Evolutionary conservation across 2,797 vertebrate genomes (phyloP), one percentile per base, ranked within the genome.

Genomic region (Sebastes itinus): DNA sequence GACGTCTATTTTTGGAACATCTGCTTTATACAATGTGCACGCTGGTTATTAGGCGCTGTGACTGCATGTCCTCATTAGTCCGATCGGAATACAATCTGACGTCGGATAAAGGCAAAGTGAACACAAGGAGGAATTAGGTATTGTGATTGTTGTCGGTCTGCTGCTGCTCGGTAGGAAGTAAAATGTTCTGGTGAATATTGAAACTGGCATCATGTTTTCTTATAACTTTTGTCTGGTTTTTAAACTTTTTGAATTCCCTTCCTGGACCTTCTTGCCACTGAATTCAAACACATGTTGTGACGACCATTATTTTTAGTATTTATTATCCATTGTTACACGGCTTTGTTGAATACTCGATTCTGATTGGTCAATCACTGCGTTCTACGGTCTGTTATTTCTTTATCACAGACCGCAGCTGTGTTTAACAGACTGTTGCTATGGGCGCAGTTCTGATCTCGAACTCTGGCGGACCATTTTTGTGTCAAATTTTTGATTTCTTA

Each of bases 1-100:
- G 70, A 77, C 56, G 28, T 89, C 85, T 89, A 87, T 93, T 92
- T 89, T 82, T 81, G 66, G 87, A 91, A 46, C 75, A 22, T 87
- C 75, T 90, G 82, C 73, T 85, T 88, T 76, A 81, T 84, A 85
- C 70, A 75, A 59, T 76, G 71, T 77, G 72, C 80, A 80, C 62
- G 58, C 35, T 85, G 72, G 76, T 88, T 77, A 84, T 88, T 81
- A 68, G 72, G 32, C 25, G 3, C 77, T 72, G 65, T 75, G 78
- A 82, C 80, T 75, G 77, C 54, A n/a, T 78, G 83, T 82, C 77
- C 86, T 89, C 82, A 83, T 88, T 90, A 80, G 75, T 72, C 72
- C 76, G 67, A 61, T 79, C 60, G 54, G 69, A 89, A 85, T 74
- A 75, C 78, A 77, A 18, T 78, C 28, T 82, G 72, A 85, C 27